Percentiles rank a stretch among this genome's conserved stretches.
Evolutionary conservation across 2,797 vertebrate species (phyloP).

Genomic region (Siniperca undulata): DNA sequence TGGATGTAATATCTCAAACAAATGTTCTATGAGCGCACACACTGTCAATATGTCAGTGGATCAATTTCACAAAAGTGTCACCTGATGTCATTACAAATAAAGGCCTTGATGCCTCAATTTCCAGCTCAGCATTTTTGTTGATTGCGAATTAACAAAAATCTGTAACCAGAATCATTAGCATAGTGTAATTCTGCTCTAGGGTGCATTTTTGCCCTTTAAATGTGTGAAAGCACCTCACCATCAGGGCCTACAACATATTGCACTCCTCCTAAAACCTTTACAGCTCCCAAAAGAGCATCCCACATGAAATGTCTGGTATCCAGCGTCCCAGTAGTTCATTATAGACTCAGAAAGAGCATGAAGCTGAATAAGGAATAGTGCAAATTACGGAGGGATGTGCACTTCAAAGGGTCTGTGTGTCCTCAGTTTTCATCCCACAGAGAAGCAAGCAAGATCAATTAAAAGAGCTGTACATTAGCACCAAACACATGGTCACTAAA

Average conservation of each 20-base stretch:
- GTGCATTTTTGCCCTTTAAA: not conserved
- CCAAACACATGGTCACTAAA: constrained; percentile 31
- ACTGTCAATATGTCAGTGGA: constrained; percentile 1
- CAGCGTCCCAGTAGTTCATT: constrained; percentile 33
- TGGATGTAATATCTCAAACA: constrained; percentile 5
- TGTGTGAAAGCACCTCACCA: not conserved
- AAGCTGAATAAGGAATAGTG: constrained; percentile 17
- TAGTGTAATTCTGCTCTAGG: constrained; percentile 6
- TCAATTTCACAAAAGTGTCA: constrained; percentile 9
- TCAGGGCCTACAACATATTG: constrained; percentile 4
- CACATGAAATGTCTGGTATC: constrained; percentile 22
- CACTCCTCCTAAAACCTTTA: constrained; percentile 15
- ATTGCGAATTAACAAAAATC: constrained; percentile 22
- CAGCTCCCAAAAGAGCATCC: constrained; percentile 23
- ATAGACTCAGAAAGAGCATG: not conserved
- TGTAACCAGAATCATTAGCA: not conserved
- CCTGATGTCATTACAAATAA: not conserved
- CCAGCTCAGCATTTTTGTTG: not conserved
- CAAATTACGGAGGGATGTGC: not conserved
- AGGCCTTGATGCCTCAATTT: constrained; percentile 3
- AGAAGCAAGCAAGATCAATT: constrained; percentile 31
- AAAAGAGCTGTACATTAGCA: constrained; percentile 30
- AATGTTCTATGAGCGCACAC: not conserved
- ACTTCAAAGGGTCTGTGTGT: constrained; percentile 33
- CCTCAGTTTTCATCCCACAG: constrained; percentile 21